Evolutionary conservation across 2,113 vertebrate species (phyloP).

Genomic region (Carassius gibelio): DNA sequence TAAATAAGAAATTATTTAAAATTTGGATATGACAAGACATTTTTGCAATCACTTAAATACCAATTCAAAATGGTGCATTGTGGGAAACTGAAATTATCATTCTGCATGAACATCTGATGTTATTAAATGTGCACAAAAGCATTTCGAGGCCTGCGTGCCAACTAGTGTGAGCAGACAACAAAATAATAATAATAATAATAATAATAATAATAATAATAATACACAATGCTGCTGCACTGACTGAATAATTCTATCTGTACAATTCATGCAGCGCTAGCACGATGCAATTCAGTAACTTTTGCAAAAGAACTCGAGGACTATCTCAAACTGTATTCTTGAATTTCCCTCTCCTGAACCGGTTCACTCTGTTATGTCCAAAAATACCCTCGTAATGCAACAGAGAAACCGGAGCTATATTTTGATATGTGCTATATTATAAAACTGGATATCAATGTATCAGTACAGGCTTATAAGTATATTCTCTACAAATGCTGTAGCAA

Average conservation of each 20-base stretch:
- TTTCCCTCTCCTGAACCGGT: conserved; percentile 1
- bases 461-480: conserved; percentile 49
- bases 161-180: background rate
- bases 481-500: conserved; percentile 66
- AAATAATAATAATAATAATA: background rate
- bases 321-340: conserved; percentile 8
- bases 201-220: background rate
- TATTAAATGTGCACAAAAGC: too few relatives aligned
- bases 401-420: conserved; percentile 27
- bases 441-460: conserved; percentile 48
- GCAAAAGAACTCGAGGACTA: conserved; percentile 7
- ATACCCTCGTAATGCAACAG: background rate
- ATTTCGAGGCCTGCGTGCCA: background rate
- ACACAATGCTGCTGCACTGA: conserved; percentile 6
- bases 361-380: background rate
- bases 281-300: conserved; percentile 12
- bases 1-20: background rate
- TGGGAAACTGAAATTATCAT: background rate
- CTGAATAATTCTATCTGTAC: conserved; percentile 37
- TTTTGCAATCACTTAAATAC: background rate
- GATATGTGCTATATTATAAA: conserved; percentile 48
- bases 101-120: background rate
- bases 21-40: background rate
- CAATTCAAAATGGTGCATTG: background rate
- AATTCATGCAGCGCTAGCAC: conserved; percentile 45